Evolutionary conservation across 2,888 invertebrate genomes (phyloP).

Genomic region (Caenorhabditis auriculariae): DNA sequence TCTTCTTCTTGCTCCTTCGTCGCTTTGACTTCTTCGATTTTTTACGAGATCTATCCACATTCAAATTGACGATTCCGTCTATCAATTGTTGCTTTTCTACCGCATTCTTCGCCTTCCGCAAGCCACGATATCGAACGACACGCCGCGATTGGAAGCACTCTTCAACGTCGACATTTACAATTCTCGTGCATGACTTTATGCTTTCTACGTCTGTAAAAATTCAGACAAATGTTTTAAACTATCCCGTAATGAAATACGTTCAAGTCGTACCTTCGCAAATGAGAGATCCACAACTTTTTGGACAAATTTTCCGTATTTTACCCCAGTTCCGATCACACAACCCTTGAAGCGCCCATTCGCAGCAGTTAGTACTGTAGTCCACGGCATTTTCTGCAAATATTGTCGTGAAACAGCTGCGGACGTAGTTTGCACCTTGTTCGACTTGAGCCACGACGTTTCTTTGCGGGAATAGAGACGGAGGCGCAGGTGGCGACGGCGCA

Average conservation of each 20-base stretch:
- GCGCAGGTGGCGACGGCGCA: background rate
- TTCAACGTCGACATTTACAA: conserved; percentile 29
- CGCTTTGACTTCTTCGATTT: background rate
- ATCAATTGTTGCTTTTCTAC: background rate
- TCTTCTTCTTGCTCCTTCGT: conserved; percentile 1
- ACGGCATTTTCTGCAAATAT: background rate
- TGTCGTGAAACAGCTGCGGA: background rate
- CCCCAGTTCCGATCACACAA: conserved; percentile 36
- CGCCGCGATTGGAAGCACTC: conserved; percentile 24
- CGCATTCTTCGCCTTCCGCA: background rate
- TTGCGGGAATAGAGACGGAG: no score
- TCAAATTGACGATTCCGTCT: background rate
- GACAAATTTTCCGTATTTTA: conserved; percentile 26
- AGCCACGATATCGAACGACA: conserved; percentile 6
- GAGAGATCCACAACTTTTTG: conserved; percentile 31
- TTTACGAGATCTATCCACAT: background rate
- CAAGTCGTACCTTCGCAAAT: conserved; percentile 33
- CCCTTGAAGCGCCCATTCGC: conserved; percentile 39
- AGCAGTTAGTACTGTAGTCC: conserved; percentile 21
- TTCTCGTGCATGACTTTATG: conserved; percentile 25
- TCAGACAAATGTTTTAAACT: background rate
- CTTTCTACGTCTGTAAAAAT: conserved; percentile 27
- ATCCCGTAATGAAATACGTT: background rate
- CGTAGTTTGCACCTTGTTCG: background rate
- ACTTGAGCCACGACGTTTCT: background rate